Evolutionary conservation across 2,888 invertebrate genomes (phyloP), one percentile per base, ranked within the genome.

Genomic region (Epinotia ramella): DNA sequence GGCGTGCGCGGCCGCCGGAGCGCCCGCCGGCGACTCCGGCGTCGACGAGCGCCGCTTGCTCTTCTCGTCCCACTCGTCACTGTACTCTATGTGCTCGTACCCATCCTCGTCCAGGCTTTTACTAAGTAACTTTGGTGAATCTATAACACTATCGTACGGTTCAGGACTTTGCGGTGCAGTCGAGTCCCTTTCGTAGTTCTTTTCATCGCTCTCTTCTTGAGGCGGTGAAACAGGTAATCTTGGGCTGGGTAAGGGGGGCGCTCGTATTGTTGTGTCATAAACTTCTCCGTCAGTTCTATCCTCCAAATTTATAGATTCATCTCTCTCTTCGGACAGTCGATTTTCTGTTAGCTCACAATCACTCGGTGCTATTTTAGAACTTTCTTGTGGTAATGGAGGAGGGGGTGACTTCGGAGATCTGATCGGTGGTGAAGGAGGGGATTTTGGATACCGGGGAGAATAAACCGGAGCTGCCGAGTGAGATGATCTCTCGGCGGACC

Each of bases 31-130:
- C 40, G 89, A 89, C 79, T 92, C 92, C 1, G 93, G 93, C 60
- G 94, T 93, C 40, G 93, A 93, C 65, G 94, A 92, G 57, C 91
- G 89, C 28, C 92, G 88, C 79, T 89, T 90, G 71, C 80, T 84
- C 84, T 90, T 91, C 67, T 91, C 91, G 76, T 91, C 91, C 91
- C 91, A 91, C 59, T 88, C 89, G 56, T 84, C 88, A 81, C 84
- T 88, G 80, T 89, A 91, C 76, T 89, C 86, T 79, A 91, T 85
- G 57, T 88, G 84, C 78, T 92, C 92, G 79, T 92, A 92, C 75
- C 81, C 87, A 74, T 90, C 88, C 77, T 90, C 91, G 57, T 88
- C 89, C 59, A 81, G 79, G 78, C 83, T 85, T 69, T 81, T 82
- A 77, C 79, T 79, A 65, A 69, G 76, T 24, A 80, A 78, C 69